Percentiles rank a stretch among this genome's conserved stretches.
These are phyloP conservation scores for Acanthoscelides obtectus DNA, from an alignment of 2,888 invertebrate genomes.

Conservation along the genomic window DNA sequence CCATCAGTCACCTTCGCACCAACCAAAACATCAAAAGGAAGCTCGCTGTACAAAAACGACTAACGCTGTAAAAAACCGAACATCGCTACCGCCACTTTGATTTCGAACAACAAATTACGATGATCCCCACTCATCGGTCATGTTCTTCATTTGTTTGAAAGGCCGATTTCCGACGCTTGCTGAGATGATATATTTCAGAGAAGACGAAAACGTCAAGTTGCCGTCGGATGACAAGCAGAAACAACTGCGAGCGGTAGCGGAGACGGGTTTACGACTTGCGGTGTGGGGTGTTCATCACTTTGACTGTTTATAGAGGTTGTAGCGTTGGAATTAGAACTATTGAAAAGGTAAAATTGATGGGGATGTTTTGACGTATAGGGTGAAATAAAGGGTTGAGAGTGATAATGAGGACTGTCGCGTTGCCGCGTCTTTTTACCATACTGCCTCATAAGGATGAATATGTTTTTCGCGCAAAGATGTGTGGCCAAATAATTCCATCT, in stretches of 20 bases:
- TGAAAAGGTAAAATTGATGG: not conserved
- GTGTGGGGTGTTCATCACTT: not conserved
- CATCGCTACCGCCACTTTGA: conserved; percentile 7
- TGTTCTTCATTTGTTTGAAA: conserved; percentile 25
- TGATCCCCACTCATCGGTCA: conserved; percentile 27
- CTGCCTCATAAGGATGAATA: too few relatives aligned
- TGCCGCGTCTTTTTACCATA: too few relatives aligned
- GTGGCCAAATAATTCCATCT: too few relatives aligned
- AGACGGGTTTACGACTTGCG: not conserved
- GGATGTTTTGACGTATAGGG: too few relatives aligned
- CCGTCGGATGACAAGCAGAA: conserved; percentile 6
- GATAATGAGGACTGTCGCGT: too few relatives aligned
- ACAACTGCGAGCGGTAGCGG: conserved; percentile 15
- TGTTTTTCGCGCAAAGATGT: too few relatives aligned
- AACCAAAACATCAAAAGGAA: not conserved
- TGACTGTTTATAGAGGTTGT: not conserved
- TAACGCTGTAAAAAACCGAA: not conserved
- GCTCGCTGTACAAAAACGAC: not conserved
- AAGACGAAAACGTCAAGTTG: conserved; percentile 9
- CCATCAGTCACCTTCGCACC: not conserved
- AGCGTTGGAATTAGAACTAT: not conserved
- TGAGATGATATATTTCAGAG: conserved; percentile 11
- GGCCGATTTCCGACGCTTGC: conserved; percentile 26
- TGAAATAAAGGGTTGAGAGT: too few relatives aligned
- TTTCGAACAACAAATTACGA: conserved; percentile 23